Evolutionary conservation across 2,888 invertebrate species (phyloP).

Genomic region (Balanococcus diminutus): DNA sequence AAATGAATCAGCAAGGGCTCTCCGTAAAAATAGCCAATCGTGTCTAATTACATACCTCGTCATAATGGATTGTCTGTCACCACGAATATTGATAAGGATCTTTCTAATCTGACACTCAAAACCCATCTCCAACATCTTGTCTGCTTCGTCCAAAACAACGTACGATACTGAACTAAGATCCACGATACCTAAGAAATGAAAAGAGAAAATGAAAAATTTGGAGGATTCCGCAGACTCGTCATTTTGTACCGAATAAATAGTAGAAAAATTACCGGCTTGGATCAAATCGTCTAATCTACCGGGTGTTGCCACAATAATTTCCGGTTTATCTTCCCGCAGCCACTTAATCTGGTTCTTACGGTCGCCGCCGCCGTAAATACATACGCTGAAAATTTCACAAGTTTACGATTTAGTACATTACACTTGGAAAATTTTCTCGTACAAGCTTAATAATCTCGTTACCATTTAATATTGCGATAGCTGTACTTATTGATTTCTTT

Average conservation of each 20-base stretch:
- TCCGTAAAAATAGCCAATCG: background rate
- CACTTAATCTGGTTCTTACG: conserved; percentile 77
- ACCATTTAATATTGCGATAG: conserved; percentile 75
- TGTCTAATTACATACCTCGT: conserved; percentile 61
- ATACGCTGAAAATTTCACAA: conserved; percentile 65
- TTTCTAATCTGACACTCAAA: conserved; percentile 88
- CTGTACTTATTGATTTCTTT: conserved; percentile 87
- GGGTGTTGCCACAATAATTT: conserved; percentile 94
- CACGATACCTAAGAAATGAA: background rate
- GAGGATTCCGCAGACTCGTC: no score
- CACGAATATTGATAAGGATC: conserved; percentile 78
- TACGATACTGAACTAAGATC: conserved; percentile 70
- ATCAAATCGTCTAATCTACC: conserved; percentile 92
- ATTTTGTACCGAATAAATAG: no score
- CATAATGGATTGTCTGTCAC: conserved; percentile 94
- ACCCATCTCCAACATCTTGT: conserved; percentile 86
- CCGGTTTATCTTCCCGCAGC: conserved; percentile 76
- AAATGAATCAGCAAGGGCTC: no score
- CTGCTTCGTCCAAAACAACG: conserved; percentile 90
- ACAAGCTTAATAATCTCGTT: background rate
- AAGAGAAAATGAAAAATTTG: no score
- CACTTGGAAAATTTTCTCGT: background rate
- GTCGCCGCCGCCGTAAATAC: conserved; percentile 90
- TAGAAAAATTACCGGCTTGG: conserved; percentile 63
- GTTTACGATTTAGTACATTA: background rate